Percentiles rank a stretch among this genome's conserved stretches.
Evolutionary conservation across 2,113 vertebrate genomes (phyloP).

Genomic region (Rhynchomys soricoides): DNA sequence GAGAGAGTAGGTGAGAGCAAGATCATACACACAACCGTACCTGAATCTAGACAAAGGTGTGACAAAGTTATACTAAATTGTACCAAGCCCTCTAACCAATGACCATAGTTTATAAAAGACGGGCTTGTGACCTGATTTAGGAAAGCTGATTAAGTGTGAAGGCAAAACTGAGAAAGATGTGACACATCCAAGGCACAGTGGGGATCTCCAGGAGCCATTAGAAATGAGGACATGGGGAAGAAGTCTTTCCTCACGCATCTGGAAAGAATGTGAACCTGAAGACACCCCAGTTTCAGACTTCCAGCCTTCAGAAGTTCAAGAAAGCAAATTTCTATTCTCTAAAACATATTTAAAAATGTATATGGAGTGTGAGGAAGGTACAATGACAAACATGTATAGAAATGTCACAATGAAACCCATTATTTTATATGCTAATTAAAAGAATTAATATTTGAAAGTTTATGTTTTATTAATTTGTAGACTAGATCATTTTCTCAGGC

Average conservation of each 20-base stretch:
- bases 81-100: too few relatives aligned
- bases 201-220: background rate
- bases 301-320: background rate
- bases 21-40: background rate
- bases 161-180: accelerated
- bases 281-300: background rate
- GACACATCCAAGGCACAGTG: background rate
- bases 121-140: too few relatives aligned
- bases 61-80: background rate
- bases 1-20: background rate
- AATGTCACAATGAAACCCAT: background rate
- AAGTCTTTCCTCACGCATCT: background rate
- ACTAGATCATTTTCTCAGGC: background rate
- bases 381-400: background rate
- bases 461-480: conserved; percentile 17
- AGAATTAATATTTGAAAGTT: background rate
- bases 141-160: background rate
- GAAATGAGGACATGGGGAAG: background rate
- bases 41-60: background rate
- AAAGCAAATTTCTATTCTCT: background rate
- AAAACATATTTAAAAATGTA: background rate
- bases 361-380: background rate
- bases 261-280: background rate
- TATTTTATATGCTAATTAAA: background rate
- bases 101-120: background rate